phyloP scores from a whole-genome alignment of 53 echinoderm and acorn worm genomes.

The Luidia sarsii region DNA sequence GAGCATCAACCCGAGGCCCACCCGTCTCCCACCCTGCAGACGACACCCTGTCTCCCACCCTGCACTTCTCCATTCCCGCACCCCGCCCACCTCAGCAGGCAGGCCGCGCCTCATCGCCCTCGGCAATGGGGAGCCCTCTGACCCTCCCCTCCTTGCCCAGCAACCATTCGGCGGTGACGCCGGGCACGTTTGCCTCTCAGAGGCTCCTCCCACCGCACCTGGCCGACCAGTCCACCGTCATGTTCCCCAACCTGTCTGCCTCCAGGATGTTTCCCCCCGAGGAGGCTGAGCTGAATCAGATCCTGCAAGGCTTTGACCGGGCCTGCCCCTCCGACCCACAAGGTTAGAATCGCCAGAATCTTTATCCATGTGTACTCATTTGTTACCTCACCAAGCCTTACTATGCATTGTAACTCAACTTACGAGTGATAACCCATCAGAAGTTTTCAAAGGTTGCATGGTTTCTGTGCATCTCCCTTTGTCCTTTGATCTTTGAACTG shows the following conservation, averaged over 20 bases:
- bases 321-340: conserved; percentile 60
- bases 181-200: conserved; percentile 37
- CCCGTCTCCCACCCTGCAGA: too few relatives aligned
- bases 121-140: conserved; percentile 36
- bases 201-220: conserved; percentile 74
- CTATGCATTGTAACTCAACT: too few relatives aligned
- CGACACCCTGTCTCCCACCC: too few relatives aligned
- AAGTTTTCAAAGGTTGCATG: too few relatives aligned
- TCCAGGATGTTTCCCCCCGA: conserved; percentile 80
- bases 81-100: neutral
- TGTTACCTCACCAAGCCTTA: too few relatives aligned
- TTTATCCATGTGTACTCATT: too few relatives aligned
- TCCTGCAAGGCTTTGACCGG: conserved; percentile 71
- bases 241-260: conserved; percentile 71
- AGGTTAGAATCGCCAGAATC: too few relatives aligned
- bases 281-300: conserved; percentile 79
- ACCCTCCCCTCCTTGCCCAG: conserved; percentile 64
- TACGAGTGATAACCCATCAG: too few relatives aligned
- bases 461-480: too few relatives aligned
- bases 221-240: conserved; percentile 72
- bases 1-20: too few relatives aligned
- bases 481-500: too few relatives aligned
- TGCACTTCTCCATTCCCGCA: neutral
- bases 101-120: conserved; percentile 25
- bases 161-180: conserved; percentile 74